Base-by-base conservation (phyloP, 2,113 vertebrate species). In the Equus quagga region DNA sequence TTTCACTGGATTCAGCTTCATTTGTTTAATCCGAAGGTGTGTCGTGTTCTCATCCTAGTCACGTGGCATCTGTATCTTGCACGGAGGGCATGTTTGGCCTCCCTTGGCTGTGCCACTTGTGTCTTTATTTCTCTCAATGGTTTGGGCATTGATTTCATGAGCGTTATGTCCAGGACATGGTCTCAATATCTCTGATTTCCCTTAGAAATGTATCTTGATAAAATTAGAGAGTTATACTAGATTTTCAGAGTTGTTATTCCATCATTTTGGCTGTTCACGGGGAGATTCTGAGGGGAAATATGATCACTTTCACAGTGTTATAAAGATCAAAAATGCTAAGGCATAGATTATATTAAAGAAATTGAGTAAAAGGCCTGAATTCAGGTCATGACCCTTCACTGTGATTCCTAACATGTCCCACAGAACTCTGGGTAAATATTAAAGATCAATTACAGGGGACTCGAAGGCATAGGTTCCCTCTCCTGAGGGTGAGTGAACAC, bases 41-140 rank as follows among this genome's bases (percentile, higher is more conserved):
- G 10, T 86, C 1, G 17, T 41, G 5, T 72, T 54, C 72, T 24
- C 3, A 13, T 94, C 95, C 93, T 97, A 94, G 73, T 96, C 95
- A 31, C 2, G 8, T 44, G 26, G 26, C 51, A 23, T 60, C 24
- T 46, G 7, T 24, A 10, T 76, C 17, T 76, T 24, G 15, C 41
- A 33, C 54, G 76, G 24, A 89, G 8, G 19, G 87, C 19, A 6
- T 70, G 41, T 60, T 12, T n/a, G 41, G 70, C 31, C 41, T 23
- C 51, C 12, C 54, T 44, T 60, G 3, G 49, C 69, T 58, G 4
- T 41, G 36, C 56, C 28, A 3, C 5, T n/a, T 69, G 54, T 60
- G 54, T 60, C 46, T 58, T 3, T 62, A 24, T 49, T 33, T n/a
- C 56, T 33, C 13, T 2, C 23, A 44, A 0, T 4, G 19, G 28